phyloP scores from a whole-genome alignment of 2,797 vertebrate genomes.

The Diglossa cyanea region DNA sequence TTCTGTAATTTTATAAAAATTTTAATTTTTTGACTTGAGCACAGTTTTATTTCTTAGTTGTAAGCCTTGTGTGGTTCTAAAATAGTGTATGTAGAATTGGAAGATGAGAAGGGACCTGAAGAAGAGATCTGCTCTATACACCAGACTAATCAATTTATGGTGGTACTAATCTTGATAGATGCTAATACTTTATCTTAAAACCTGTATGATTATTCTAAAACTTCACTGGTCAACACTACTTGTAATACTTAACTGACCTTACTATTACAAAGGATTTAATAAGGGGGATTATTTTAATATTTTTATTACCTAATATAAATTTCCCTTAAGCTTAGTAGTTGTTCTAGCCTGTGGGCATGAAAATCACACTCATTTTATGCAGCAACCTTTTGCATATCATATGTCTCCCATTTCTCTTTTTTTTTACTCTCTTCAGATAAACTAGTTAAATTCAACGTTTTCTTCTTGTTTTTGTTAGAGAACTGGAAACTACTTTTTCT shows the following conservation, averaged over 20 bases:
- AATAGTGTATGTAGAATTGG: rapidly evolving
- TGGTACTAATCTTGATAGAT: neutral
- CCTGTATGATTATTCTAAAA: neutral
- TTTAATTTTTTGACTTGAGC: neutral
- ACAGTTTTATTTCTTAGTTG: neutral
- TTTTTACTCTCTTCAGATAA: neutral
- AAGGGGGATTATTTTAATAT: neutral
- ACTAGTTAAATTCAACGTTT: neutral
- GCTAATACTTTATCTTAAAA: neutral
- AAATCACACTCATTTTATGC: neutral
- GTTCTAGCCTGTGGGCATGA: neutral
- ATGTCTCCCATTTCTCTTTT: neutral
- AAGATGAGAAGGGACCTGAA: neutral
- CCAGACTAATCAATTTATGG: neutral
- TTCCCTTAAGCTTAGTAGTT: neutral
- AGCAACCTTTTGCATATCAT: neutral
- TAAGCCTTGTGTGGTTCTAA: neutral
- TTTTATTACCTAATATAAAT: neutral
- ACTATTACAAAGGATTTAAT: neutral
- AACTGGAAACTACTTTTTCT: neutral
- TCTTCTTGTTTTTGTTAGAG: neutral
- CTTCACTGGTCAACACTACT: neutral
- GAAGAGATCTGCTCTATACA: neutral
- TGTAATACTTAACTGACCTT: neutral
- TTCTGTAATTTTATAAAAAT: neutral